phyloP scores from a whole-genome alignment of 2,113 vertebrate species.

The Mola mola region DNA sequence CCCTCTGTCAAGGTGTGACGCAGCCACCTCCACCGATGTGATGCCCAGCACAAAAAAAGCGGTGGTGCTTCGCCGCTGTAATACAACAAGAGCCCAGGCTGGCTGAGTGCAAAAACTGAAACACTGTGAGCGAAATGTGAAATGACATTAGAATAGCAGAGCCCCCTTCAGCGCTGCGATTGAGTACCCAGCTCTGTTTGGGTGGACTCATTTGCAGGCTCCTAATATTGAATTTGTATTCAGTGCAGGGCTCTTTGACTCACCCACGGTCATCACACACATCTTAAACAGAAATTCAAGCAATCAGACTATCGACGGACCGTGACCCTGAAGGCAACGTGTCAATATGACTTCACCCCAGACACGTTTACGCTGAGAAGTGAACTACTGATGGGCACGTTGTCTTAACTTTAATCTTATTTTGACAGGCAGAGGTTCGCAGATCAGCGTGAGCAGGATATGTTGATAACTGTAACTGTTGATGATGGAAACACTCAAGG shows the following conservation, averaged over 20 bases:
- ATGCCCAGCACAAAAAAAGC: slow-evolving; percentile 11
- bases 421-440: too few relatives aligned
- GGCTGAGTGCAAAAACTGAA: too few relatives aligned
- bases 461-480: too few relatives aligned
- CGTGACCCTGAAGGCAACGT: background rate
- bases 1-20: slow-evolving; percentile 7
- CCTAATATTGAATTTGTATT: slow-evolving; percentile 52
- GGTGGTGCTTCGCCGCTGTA: background rate
- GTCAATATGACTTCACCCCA: slow-evolving; percentile 4
- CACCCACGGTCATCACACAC: slow-evolving; percentile 19
- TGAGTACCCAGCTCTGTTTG: slow-evolving; percentile 24
- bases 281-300: slow-evolving; percentile 36
- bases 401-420: background rate
- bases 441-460: too few relatives aligned
- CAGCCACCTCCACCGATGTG: background rate
- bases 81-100: slow-evolving; percentile 12
- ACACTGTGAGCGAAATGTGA: slow-evolving; percentile 36
- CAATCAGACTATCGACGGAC: slow-evolving; percentile 15
- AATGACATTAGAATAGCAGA: slow-evolving; percentile 41
- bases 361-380: background rate
- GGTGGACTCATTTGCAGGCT: slow-evolving; percentile 24
- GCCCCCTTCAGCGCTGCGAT: too few relatives aligned
- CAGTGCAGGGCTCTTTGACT: slow-evolving; percentile 21
- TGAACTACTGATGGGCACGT: background rate
- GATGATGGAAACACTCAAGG: too few relatives aligned